Evolutionary conservation across 2,797 vertebrate genomes (phyloP), one percentile per base, ranked within the genome.

Genomic region (Lithobates sylvaticus): DNA sequence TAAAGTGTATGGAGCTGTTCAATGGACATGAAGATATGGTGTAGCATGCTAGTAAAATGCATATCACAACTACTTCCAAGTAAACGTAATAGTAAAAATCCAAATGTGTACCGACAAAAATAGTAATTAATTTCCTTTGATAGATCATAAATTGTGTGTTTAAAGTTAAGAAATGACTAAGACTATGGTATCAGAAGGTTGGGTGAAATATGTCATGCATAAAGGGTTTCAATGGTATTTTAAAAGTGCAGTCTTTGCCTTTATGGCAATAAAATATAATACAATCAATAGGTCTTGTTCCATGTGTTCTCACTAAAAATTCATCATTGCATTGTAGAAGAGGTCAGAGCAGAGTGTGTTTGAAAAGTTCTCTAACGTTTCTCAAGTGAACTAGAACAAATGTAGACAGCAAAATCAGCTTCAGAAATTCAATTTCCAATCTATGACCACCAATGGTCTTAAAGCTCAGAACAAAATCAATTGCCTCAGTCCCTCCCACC

Each of bases 91-190:
- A 44, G 42, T 44, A 44, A 44, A 12, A 44, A 44, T 44, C 9
- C 5, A 44, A 2, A 36, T 44, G 44, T 12, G 12, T 44, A 44
- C 44, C 44, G 2, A 44, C 42, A 50, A 3, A 50, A 15, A 50
- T 50, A 36, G 47, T 50, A 50, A 16, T 50, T 4, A 50, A 16
- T 50, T 50, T 16, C 47, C 47, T 15, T 50, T 50, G 13, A 47
- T 5, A 50, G 47, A 18, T 54, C 5, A 54, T 54, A 54, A 92
- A 89, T 90, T 89, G 26, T 13, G 6, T 58, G 29, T n/a, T 29
- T 26, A 68, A 27, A 29, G 3, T 47, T 16, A 32, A 36, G 29
- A 54, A 34, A 70, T 70, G 12, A 29, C 18, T 16, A 34, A 34
- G 32, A 70, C 21, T 34, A 18, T 70, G 16, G 34, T 12, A 36